Conservation (phyloP, 2,797 vertebrate genomes). For the Mus caroli region DNA sequence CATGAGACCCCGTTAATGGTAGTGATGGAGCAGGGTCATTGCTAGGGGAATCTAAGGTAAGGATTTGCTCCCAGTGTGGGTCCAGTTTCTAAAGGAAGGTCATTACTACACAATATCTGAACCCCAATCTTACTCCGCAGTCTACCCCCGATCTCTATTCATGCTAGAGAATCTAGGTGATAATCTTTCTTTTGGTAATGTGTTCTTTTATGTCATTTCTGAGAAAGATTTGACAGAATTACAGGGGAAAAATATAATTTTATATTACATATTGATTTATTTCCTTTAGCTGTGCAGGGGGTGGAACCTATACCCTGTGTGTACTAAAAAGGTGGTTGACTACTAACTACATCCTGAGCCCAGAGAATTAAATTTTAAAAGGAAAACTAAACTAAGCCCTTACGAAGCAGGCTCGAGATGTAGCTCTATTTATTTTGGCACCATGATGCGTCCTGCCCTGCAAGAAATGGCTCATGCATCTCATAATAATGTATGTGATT, state of each 20-base stretch:
- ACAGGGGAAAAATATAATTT: neutral
- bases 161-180: neutral
- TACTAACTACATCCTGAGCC: neutral
- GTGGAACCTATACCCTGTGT: neutral
- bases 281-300: neutral
- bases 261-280: neutral
- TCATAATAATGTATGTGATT: neutral
- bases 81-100: neutral
- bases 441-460: fast-evolving
- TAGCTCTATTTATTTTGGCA: neutral
- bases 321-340: too few relatives aligned
- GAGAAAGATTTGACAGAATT: neutral
- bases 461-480: neutral
- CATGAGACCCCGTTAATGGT: neutral
- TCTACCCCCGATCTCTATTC: neutral
- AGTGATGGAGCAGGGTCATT: neutral
- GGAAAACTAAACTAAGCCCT: neutral
- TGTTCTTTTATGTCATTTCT: neutral
- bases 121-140: neutral
- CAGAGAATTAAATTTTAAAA: neutral
- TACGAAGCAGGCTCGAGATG: neutral
- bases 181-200: neutral
- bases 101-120: too few relatives aligned
- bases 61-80: neutral
- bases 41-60: neutral